These are phyloP conservation scores for Zaprionus inermis DNA, from an alignment of 1,140 invertebrate genomes.

Conservation along the genomic window DNA sequence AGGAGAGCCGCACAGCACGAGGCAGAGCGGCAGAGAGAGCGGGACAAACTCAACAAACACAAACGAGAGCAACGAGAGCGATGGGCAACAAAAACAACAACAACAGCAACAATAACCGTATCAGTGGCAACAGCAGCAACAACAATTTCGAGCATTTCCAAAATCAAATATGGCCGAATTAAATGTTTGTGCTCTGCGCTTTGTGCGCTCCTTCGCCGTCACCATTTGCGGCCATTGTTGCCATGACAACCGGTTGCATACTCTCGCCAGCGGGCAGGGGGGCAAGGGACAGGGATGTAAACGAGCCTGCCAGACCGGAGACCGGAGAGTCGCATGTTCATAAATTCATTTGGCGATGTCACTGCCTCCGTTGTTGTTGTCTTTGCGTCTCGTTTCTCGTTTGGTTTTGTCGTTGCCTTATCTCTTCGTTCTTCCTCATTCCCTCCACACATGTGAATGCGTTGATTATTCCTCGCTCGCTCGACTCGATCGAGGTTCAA, in stretches of 20 bases:
- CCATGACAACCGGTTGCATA: constrained; percentile 63
- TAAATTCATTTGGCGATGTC: constrained; percentile 71
- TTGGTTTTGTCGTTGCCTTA: constrained; percentile 52
- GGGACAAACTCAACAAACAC: constrained; percentile 10
- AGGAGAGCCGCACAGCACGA: background rate
- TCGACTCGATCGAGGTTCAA: constrained; percentile 52
- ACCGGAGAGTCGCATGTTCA: constrained; percentile 57
- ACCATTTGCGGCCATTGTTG: constrained; percentile 71
- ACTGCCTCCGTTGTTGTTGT: constrained; percentile 45
- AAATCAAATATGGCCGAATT: constrained; percentile 83
- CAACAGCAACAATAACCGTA: background rate
- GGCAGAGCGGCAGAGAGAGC: background rate
- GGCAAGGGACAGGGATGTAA: constrained; percentile 5
- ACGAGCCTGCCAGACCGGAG: constrained; percentile 13
- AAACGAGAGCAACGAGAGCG: constrained; percentile 34
- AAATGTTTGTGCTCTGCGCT: constrained; percentile 69
- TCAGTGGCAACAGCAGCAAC: constrained; percentile 23
- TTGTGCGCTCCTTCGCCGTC: constrained; percentile 76
- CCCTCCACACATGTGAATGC: constrained; percentile 32
- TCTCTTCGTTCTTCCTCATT: constrained; percentile 7
- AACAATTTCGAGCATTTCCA: constrained; percentile 67
- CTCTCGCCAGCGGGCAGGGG: background rate
- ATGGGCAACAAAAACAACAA: constrained; percentile 34
- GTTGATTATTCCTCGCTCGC: constrained; percentile 50
- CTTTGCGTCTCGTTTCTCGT: constrained; percentile 57